phyloP scores from a whole-genome alignment of 2,113 vertebrate species.

The Chroicocephalus ridibundus region DNA sequence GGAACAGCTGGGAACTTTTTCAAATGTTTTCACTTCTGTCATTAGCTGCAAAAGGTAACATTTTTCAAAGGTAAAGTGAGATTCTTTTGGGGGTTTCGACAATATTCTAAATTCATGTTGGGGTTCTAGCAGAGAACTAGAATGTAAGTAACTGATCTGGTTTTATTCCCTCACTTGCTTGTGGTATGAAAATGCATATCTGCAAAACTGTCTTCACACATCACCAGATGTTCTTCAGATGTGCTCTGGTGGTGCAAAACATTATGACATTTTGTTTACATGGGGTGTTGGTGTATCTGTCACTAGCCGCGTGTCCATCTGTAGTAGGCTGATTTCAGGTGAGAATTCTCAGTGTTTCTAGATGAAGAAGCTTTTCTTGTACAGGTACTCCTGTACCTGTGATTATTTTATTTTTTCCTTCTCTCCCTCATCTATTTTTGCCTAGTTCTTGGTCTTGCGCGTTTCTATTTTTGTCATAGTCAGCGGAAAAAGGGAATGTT shows the following conservation, averaged over 20 bases:
- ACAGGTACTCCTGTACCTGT: background rate
- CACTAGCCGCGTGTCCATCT: too few relatives aligned
- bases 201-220: background rate
- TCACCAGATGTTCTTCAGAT: background rate
- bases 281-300: background rate
- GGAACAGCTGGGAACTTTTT: background rate
- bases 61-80: background rate
- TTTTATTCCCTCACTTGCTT: background rate
- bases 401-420: background rate
- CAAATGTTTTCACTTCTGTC: background rate
- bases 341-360: background rate
- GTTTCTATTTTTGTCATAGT: background rate
- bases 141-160: background rate
- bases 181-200: rapidly evolving
- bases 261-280: background rate
- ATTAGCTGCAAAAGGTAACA: background rate
- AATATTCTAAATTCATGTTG: background rate
- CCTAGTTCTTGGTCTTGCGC: background rate
- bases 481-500: background rate
- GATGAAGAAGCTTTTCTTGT: background rate
- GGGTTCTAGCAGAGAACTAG: background rate
- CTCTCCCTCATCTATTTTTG: background rate
- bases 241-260: background rate
- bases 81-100: background rate
- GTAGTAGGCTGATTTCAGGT: background rate